Conservation (phyloP, 2,888 invertebrate species). For the Cryptocheilus praepositus region DNA sequence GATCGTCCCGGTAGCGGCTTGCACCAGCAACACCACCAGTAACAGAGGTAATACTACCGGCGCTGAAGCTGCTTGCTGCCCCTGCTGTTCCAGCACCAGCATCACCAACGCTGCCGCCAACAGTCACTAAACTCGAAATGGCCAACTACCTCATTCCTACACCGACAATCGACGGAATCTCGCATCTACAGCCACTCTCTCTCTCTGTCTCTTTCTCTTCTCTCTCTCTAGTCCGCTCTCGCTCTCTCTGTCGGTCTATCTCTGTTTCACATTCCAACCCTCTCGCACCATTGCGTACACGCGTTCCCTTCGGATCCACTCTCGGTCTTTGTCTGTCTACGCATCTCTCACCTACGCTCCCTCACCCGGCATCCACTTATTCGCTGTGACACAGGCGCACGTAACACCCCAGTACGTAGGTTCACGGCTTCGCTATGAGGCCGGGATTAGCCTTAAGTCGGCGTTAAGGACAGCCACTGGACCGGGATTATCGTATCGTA, state of each 20-base stretch:
- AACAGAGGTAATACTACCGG: slow-evolving; percentile 21
- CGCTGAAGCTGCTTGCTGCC: slow-evolving; percentile 15
- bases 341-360: not conserved
- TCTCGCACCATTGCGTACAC: not conserved
- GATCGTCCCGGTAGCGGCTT: slow-evolving; percentile 48
- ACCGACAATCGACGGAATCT: slow-evolving; percentile 54
- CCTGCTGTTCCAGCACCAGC: slow-evolving; percentile 9
- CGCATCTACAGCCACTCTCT: slow-evolving; percentile 34
- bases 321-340: not conserved
- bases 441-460: slow-evolving; percentile 64
- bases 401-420: slow-evolving; percentile 54
- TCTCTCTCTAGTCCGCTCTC: no score
- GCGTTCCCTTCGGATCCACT: not conserved
- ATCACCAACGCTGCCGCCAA: slow-evolving; percentile 41
- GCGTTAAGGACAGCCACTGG: slow-evolving; percentile 62
- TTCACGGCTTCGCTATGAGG: slow-evolving; percentile 41
- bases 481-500: slow-evolving; percentile 62
- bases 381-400: slow-evolving; percentile 43
- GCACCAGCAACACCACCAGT: slow-evolving; percentile 41
- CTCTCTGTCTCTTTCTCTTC: slow-evolving; percentile 18
- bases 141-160: slow-evolving; percentile 58
- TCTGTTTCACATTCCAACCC: no score
- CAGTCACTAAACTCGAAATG: slow-evolving; percentile 64
- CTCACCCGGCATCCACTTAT: slow-evolving; percentile 40
- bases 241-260: not conserved